Evolutionary conservation across 2,888 invertebrate genomes (phyloP).

Genomic region (Ashinkailepas kermadecensis): DNA sequence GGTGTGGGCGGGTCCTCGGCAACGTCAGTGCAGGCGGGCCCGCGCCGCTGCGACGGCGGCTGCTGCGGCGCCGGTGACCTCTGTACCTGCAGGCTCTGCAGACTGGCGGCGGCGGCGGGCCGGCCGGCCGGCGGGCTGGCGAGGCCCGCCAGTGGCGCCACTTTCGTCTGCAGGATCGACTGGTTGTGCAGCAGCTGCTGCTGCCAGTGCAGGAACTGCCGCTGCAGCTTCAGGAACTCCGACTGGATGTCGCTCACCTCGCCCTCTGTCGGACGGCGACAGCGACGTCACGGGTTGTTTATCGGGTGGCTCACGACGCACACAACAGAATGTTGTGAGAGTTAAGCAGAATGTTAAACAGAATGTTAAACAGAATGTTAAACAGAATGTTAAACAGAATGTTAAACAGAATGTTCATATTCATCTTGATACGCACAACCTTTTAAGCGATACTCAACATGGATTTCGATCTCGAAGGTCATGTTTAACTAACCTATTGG

Average conservation of each 20-base stretch:
- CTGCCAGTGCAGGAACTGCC: slow-evolving; percentile 33
- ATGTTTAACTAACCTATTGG: too few relatives aligned
- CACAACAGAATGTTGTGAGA: too few relatives aligned
- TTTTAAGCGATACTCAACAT: too few relatives aligned
- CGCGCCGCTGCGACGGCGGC: background rate
- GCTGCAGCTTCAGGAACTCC: slow-evolving; percentile 32
- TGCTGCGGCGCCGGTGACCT: background rate
- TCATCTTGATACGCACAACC: too few relatives aligned
- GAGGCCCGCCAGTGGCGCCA: slow-evolving; percentile 31
- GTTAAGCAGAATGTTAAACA: too few relatives aligned
- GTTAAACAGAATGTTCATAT: too few relatives aligned
- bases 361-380: too few relatives aligned
- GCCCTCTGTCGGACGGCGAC: background rate
- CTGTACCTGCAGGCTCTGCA: slow-evolving; percentile 23
- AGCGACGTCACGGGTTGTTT: background rate
- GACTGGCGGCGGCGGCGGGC: slow-evolving; percentile 21
- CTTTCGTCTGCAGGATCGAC: slow-evolving; percentile 32
- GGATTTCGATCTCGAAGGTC: too few relatives aligned
- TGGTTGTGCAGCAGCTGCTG: slow-evolving; percentile 34
- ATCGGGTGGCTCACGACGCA: too few relatives aligned
- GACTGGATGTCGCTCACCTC: slow-evolving; percentile 19
- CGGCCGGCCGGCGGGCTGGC: slow-evolving; percentile 13
- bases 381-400: too few relatives aligned
- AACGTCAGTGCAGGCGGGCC: background rate
- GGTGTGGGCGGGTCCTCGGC: background rate